Evolutionary conservation across 2,113 vertebrate species (phyloP).

Genomic region (Vidua chalybeata): DNA sequence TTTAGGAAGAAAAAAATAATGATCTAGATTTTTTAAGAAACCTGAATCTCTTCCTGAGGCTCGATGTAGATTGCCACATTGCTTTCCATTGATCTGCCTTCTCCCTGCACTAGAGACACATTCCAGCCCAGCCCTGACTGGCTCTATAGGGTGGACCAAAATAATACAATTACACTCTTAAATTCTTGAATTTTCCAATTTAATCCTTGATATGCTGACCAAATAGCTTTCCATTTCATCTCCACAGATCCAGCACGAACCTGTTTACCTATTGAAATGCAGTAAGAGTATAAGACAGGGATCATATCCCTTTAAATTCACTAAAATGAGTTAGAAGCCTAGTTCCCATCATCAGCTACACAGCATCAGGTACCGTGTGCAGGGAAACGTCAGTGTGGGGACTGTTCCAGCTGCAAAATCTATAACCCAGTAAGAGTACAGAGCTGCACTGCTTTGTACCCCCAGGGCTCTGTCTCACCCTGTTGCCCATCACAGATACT

Average conservation of each 20-base stretch:
- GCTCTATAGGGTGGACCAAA: background rate
- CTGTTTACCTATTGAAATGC: background rate
- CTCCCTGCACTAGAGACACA: rapidly evolving
- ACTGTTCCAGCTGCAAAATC: background rate
- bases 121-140: background rate
- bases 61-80: background rate
- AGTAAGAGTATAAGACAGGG: background rate
- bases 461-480: background rate
- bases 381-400: background rate
- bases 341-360: background rate
- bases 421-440: background rate
- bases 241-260: background rate
- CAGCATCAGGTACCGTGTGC: background rate
- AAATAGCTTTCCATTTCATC: background rate
- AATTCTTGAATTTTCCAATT: background rate
- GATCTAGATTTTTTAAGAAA: background rate
- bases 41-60: background rate
- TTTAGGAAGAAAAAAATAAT: background rate
- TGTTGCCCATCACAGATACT: background rate
- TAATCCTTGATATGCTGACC: background rate
- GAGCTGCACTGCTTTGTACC: rapidly evolving
- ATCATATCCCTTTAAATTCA: background rate
- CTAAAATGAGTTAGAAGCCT: background rate
- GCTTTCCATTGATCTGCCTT: background rate
- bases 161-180: background rate